phyloP scores from a whole-genome alignment of 2,888 invertebrate species.

The Allophyes oxyacanthae region DNA sequence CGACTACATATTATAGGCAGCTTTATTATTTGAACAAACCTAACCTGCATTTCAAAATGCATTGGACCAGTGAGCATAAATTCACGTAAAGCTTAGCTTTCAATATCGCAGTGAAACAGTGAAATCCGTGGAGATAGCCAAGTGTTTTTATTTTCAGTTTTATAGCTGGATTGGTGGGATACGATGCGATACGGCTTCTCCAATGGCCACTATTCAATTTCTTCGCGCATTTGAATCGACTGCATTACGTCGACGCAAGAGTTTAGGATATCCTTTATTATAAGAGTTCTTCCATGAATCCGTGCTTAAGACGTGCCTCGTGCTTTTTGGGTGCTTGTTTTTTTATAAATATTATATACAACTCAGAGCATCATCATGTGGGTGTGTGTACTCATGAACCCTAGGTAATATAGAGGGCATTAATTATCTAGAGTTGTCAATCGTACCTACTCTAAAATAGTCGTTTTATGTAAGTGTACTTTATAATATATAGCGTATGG shows the following conservation, averaged over 20 bases:
- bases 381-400: too few species aligned
- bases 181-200: conserved; percentile 9
- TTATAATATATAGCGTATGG: too few species aligned
- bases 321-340: too few species aligned
- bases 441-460: too few species aligned
- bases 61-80: conserved; percentile 14
- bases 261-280: conserved; percentile 24
- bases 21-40: too few species aligned
- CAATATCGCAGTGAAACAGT: conserved; percentile 9
- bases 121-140: conserved; percentile 18
- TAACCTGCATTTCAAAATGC: background rate
- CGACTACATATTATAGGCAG: too few species aligned
- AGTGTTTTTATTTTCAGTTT: conserved; percentile 36
- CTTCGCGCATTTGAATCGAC: conserved; percentile 18
- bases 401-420: too few species aligned
- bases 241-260: conserved; percentile 10
- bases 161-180: conserved; percentile 11
- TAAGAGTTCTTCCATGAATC: background rate
- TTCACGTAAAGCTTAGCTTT: conserved; percentile 5
- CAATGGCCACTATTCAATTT: conserved; percentile 31
- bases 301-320: too few species aligned
- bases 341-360: too few species aligned
- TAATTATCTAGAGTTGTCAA: too few species aligned
- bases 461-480: too few species aligned
- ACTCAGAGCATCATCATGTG: too few species aligned